Evolutionary conservation across 2,888 invertebrate species (phyloP).

Genomic region (Lasioglossum oenotherae): DNA sequence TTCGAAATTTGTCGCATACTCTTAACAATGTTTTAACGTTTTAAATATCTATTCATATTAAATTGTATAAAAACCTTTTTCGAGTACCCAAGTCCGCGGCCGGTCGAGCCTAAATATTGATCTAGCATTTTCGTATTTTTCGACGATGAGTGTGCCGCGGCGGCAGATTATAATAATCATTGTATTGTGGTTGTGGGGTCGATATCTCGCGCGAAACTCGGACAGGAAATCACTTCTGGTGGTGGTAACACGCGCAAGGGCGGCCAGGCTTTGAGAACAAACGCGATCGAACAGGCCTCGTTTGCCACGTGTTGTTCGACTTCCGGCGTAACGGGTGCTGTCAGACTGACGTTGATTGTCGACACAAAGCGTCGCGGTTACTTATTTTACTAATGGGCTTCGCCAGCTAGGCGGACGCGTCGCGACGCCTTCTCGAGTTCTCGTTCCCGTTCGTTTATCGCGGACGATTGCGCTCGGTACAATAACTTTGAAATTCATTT

Average conservation of each 20-base stretch:
- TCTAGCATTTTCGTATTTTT: neutral
- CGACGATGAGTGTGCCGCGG: neutral
- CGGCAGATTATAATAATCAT: neutral
- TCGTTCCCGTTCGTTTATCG: conserved; percentile 33
- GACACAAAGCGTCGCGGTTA: conserved; percentile 28
- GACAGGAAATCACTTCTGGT: conserved; percentile 12
- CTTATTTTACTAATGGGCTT: conserved; percentile 38
- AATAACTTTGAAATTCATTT: neutral
- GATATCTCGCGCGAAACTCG: conserved; percentile 3
- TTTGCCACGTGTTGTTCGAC: conserved; percentile 24
- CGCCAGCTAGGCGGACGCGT: neutral
- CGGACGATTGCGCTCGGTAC: neutral
- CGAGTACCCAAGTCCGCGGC: neutral
- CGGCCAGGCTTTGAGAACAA: conserved; percentile 8
- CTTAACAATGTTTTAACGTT: no score
- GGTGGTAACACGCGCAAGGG: neutral
- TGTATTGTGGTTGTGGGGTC: neutral
- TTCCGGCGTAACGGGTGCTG: conserved; percentile 33
- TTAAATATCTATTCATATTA: no score
- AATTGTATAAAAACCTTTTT: neutral
- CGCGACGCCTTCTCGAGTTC: conserved; percentile 13
- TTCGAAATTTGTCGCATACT: no score
- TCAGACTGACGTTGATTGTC: conserved; percentile 35
- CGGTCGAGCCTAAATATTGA: neutral
- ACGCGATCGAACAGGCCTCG: conserved; percentile 23